Evolutionary conservation across 2,888 invertebrate species (phyloP).

Genomic region (Chymomyza amoena): DNA sequence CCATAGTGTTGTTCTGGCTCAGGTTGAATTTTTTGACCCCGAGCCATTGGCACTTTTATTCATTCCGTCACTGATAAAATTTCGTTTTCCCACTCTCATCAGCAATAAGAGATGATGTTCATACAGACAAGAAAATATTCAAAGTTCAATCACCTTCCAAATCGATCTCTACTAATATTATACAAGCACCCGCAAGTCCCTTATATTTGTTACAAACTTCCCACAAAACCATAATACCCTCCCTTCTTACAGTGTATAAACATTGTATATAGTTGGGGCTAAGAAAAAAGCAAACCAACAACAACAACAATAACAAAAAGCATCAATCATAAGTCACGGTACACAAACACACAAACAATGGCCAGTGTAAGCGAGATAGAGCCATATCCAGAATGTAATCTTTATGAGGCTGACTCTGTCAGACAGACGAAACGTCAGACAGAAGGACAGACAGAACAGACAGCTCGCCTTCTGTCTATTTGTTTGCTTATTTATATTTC

Average conservation of each 20-base stretch:
- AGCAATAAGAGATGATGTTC: no score
- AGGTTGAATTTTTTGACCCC: no score
- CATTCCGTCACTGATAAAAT: no score
- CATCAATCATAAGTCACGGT: constrained; percentile 72
- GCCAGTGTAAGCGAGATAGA: background rate
- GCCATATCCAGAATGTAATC: background rate
- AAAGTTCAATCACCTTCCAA: no score
- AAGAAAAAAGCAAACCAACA: constrained; percentile 1
- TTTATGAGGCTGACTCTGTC: background rate
- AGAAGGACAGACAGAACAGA: background rate
- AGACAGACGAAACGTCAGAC: background rate
- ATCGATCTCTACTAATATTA: no score
- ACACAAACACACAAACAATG: constrained; percentile 43
- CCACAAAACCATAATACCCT: background rate
- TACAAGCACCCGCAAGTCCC: no score
- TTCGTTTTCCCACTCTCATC: no score
- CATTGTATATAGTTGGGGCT: background rate
- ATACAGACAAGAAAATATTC: no score
- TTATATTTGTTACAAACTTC: background rate
- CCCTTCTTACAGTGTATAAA: background rate
- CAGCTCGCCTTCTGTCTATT: background rate
- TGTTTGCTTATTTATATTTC: constrained; percentile 19
- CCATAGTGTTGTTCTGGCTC: no score
- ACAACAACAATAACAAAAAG: constrained; percentile 59
- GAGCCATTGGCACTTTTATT: no score